A percentile compares a stretch with the other conserved stretches of the same genome.
Evolutionary conservation across 2,113 vertebrate species (phyloP).

Genomic region (Nothocercus nigrocapillus): DNA sequence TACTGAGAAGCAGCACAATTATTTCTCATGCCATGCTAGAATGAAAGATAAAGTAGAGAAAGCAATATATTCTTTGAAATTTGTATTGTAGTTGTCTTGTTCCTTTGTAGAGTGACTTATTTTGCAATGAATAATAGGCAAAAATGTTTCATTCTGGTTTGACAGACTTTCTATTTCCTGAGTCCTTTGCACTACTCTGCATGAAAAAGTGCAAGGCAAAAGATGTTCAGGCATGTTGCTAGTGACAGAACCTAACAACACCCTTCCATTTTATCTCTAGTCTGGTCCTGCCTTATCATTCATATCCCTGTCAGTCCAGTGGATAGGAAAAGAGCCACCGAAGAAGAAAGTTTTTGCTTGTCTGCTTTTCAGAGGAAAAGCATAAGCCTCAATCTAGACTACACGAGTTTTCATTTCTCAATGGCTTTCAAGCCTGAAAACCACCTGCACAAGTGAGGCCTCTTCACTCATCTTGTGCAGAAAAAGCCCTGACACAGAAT

Average conservation of each 20-base stretch:
- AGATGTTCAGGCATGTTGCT: neutral
- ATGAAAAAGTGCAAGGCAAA: neutral
- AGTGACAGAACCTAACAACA: neutral
- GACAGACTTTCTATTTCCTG: neutral
- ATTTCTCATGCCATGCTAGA: neutral
- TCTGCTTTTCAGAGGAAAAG: neutral
- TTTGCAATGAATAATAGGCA: neutral
- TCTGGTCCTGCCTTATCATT: neutral
- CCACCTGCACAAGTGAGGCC: neutral
- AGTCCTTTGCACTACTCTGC: neutral
- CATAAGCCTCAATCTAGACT: neutral
- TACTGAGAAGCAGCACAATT: neutral
- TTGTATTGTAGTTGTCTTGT: neutral
- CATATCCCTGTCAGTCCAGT: neutral
- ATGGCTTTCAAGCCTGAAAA: neutral
- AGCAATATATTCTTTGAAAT: neutral
- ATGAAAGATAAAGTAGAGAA: neutral
- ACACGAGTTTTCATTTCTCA: neutral
- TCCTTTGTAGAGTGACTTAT: neutral
- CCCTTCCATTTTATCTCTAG: neutral
- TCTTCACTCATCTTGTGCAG: neutral
- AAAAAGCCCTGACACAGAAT: neutral
- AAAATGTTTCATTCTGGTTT: neutral
- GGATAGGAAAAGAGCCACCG: neutral
- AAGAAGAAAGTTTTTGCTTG: neutral